Conservation (phyloP, 1,140 invertebrate species). For the Drosophila pandora region DNA sequence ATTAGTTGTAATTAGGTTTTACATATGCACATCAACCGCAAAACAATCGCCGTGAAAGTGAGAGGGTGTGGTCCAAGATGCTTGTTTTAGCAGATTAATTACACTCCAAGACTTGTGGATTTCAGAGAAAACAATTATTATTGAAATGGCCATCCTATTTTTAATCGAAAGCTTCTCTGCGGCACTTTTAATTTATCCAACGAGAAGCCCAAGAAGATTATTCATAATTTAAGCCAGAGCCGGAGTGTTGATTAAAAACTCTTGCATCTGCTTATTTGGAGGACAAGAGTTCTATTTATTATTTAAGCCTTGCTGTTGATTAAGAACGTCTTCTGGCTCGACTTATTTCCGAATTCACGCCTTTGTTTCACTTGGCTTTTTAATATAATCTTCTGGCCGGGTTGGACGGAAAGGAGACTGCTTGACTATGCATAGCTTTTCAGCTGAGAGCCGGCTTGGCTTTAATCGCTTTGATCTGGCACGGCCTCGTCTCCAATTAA, state of each 20-base stretch:
- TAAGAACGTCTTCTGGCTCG: background rate
- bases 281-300: background rate
- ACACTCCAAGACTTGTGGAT: background rate
- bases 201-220: too few relatives aligned
- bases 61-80: slow-evolving; percentile 18
- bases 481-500: slow-evolving; percentile 46
- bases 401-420: slow-evolving; percentile 4
- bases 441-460: slow-evolving; percentile 4
- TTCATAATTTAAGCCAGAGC: background rate
- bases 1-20: slow-evolving; percentile 81
- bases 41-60: slow-evolving; percentile 35
- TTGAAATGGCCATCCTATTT: background rate
- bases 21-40: slow-evolving; percentile 54
- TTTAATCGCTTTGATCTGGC: slow-evolving; percentile 43
- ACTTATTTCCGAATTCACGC: slow-evolving; percentile 2
- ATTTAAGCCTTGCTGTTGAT: slow-evolving; percentile 1
- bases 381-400: slow-evolving; percentile 22
- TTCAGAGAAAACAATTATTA: background rate
- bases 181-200: background rate
- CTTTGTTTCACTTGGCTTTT: slow-evolving; percentile 3
- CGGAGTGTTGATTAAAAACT: background rate
- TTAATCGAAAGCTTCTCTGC: background rate
- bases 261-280: background rate
- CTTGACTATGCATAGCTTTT: slow-evolving; percentile 29
- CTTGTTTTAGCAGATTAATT: slow-evolving; percentile 14